Evolutionary conservation across 2,797 vertebrate genomes (phyloP), one percentile per base, ranked within the genome.

Genomic region (Onychomys leucogaster): DNA sequence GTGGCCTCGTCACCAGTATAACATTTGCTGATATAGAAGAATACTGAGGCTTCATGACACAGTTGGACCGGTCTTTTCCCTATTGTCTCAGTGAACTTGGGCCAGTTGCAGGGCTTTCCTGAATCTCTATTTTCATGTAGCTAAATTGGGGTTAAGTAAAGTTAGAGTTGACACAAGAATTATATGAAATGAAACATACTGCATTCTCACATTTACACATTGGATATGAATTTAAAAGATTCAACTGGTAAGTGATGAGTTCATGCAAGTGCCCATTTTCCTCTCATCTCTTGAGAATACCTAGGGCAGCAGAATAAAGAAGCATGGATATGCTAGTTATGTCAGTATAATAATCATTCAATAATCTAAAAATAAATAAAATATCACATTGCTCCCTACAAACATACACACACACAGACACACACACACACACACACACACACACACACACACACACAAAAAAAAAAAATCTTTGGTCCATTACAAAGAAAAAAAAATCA

Each of bases 51-150:
- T 90, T 90, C 34, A 9, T 34, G 71, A 61, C 29, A 86, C 16
- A 41, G 17, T 19, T 65, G 32, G 41, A 59, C 49, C 77, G 34
- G 55, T 69, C 49, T 12, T 89, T 52, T 69, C 16, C 85, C 46
- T 94, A 71, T 21, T 55, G 9, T 43, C 87, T 95, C 46, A 8
- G 23, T 34, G 77, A 91, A 89, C 19, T 14, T 89, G 23, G 14
- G 19, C 6, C 57, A 91, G 71, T 63, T 46, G 61, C 16, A 71
- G 5, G 21, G 11, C 5, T 75, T 97, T 95, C 34, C 14, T 37
- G 14, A 95, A 89, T 93, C 9, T 80, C 71, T 89, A 21, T 89
- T 95, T 96, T 76, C 41, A 94, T 1, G 0, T 76, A 46, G 11
- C 57, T 90, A 84, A 96, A 37, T 78, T 52, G 25, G 11, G 23